Evolutionary conservation across 2,797 vertebrate species (phyloP).

Genomic region (Adelosebastes latens): DNA sequence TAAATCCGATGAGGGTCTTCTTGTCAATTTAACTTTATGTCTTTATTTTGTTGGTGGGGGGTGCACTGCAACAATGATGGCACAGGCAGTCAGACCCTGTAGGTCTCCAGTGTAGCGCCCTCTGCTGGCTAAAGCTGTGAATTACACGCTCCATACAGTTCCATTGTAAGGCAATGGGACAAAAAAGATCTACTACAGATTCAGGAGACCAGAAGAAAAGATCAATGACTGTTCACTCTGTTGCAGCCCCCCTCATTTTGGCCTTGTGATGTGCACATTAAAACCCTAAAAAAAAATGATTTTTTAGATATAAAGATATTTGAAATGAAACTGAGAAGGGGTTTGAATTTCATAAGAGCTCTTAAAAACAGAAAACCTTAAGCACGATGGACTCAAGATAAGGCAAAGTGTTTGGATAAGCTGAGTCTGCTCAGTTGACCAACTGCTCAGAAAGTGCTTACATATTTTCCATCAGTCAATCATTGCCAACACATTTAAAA

Average conservation of each 20-base stretch:
- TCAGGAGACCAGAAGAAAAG: slow-evolving; percentile 30
- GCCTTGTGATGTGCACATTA: slow-evolving; percentile 40
- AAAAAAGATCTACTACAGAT: slow-evolving; percentile 27
- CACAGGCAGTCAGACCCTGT: slow-evolving; percentile 49
- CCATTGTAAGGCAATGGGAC: slow-evolving; percentile 67
- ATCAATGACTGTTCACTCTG: slow-evolving; percentile 21
- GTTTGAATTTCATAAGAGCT: slow-evolving; percentile 62
- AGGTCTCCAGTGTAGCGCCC: slow-evolving; percentile 44
- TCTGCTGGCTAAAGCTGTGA: slow-evolving; percentile 64
- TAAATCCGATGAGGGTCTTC: slow-evolving; percentile 64
- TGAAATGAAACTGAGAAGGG: slow-evolving; percentile 64
- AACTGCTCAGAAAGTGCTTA: slow-evolving; percentile 82
- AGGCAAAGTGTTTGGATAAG: slow-evolving; percentile 85
- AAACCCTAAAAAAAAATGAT: slow-evolving; percentile 29
- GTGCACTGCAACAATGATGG: slow-evolving; percentile 54
- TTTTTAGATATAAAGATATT: slow-evolving; percentile 42
- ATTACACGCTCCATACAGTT: slow-evolving; percentile 34
- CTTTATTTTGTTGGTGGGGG: slow-evolving; percentile 43
- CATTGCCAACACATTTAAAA: slow-evolving; percentile 52
- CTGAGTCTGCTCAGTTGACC: slow-evolving; percentile 79
- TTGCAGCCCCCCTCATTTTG: slow-evolving; percentile 48
- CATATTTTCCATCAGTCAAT: slow-evolving; percentile 66
- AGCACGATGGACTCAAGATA: slow-evolving; percentile 82
- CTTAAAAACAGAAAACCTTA: slow-evolving; percentile 76
- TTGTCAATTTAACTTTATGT: slow-evolving; percentile 39